These are phyloP conservation scores for Urophycis tenuis DNA, from an alignment of 2,797 vertebrate genomes.

Conservation along the genomic window DNA sequence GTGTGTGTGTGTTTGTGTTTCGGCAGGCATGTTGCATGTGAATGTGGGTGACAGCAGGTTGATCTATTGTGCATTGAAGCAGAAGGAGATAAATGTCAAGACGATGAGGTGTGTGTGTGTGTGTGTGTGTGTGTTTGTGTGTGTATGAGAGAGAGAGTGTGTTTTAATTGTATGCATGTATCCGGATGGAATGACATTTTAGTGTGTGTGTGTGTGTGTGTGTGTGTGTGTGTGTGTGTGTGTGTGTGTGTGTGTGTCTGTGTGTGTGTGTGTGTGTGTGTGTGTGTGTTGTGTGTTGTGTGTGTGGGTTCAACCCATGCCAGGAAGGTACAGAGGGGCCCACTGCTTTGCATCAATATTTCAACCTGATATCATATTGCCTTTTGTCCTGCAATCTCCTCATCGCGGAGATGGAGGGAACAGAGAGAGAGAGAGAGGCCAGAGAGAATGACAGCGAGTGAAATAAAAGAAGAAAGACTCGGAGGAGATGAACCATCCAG, in stretches of 20 bases:
- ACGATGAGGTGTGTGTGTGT: not conserved
- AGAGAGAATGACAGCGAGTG: not conserved
- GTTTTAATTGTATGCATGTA: not conserved
- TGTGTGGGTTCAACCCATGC: not conserved
- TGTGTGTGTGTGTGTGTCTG: constrained; percentile 7
- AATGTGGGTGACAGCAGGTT: not conserved
- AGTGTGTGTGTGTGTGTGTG: too few relatives aligned
- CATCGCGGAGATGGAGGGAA: constrained; percentile 35
- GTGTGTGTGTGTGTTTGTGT: not conserved
- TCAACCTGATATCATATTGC: constrained; percentile 65
- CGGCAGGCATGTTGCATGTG: not conserved
- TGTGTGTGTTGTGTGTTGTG: constrained; percentile 1
- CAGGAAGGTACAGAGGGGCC: constrained; percentile 33
- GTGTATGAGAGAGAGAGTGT: not conserved
- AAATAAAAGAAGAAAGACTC: not conserved
- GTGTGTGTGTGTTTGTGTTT: too few relatives aligned
- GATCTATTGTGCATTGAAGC: not conserved
- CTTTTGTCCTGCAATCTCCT: constrained; percentile 58
- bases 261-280: constrained; percentile 6
- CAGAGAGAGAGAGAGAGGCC: not conserved
- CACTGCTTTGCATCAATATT: constrained; percentile 69
- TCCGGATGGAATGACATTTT: not conserved
- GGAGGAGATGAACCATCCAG: not conserved
- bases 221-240: constrained; percentile 5
- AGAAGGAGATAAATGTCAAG: not conserved